Percentiles rank a stretch among this genome's conserved stretches.
phyloP scores from a whole-genome alignment of 2,797 vertebrate species.

The Hemitrygon akajei region DNA sequence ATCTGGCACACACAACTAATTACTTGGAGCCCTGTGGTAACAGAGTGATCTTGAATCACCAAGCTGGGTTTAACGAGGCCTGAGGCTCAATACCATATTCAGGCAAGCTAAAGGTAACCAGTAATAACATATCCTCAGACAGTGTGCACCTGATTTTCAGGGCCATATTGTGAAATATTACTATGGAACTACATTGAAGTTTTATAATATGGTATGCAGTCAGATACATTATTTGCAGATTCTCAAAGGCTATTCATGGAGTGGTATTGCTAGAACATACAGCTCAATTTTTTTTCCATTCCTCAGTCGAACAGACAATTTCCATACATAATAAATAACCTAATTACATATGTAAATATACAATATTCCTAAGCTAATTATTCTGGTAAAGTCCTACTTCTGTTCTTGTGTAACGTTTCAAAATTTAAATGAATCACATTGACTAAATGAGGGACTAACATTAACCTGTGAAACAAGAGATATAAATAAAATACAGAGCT shows the following conservation, averaged over 20 bases:
- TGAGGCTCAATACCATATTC: not conserved
- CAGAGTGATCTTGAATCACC: not conserved
- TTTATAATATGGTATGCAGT: not conserved
- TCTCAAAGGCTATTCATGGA: slow-evolving; percentile 13
- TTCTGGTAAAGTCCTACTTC: not conserved
- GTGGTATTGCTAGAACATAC: not conserved
- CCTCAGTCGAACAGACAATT: not conserved
- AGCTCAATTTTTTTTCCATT: not conserved
- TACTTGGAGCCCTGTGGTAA: not conserved
- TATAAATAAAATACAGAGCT: not conserved
- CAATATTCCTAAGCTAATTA: not conserved
- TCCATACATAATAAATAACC: not conserved
- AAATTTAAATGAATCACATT: not conserved
- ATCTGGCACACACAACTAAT: not conserved
- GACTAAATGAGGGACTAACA: not conserved
- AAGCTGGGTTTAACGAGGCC: too few species aligned
- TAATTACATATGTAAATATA: not conserved
- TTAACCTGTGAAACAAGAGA: too few species aligned
- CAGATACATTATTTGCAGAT: not conserved
- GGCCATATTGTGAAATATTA: slow-evolving; percentile 2
- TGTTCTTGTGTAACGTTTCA: not conserved
- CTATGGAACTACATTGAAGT: not conserved
- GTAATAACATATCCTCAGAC: not conserved
- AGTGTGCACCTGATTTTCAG: not conserved
- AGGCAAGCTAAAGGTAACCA: not conserved